Conservation (phyloP, 2,888 invertebrate genomes). For the Sussaba pulchella region DNA sequence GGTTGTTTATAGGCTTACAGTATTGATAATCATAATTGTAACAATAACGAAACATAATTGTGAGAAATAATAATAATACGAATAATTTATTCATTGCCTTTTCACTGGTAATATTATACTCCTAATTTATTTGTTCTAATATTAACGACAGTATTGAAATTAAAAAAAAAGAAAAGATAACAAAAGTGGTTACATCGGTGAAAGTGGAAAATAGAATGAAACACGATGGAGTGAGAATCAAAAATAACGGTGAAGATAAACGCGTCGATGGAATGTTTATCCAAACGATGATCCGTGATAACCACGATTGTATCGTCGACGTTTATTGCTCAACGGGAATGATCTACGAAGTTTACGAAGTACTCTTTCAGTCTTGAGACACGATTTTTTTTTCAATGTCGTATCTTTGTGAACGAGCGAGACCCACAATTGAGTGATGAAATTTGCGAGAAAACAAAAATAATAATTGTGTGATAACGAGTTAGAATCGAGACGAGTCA, state of each 20-base stretch:
- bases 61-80: conserved; percentile 14
- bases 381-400: conserved; percentile 54
- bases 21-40: not conserved
- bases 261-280: conserved; percentile 52
- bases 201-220: not conserved
- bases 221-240: conserved; percentile 6
- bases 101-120: conserved; percentile 51
- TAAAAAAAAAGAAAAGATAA: not conserved
- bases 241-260: not conserved
- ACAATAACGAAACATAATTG: conserved; percentile 1
- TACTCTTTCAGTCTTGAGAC: conserved; percentile 78
- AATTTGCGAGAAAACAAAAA: conserved; percentile 3
- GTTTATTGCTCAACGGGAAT: conserved; percentile 61
- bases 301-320: conserved; percentile 40
- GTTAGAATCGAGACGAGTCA: conserved; percentile 34
- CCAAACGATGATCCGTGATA: conserved; percentile 30
- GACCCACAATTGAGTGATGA: not conserved
- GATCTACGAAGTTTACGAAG: conserved; percentile 61
- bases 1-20: conserved; percentile 60
- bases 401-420: conserved; percentile 51
- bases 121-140: conserved; percentile 52
- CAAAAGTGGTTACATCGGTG: not conserved
- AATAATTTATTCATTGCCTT: conserved; percentile 59
- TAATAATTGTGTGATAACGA: conserved; percentile 22
- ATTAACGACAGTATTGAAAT: conserved; percentile 15